These are phyloP conservation scores for Metacarcinus magister DNA, from an alignment of 2,888 invertebrate species.

Conservation along the genomic window DNA sequence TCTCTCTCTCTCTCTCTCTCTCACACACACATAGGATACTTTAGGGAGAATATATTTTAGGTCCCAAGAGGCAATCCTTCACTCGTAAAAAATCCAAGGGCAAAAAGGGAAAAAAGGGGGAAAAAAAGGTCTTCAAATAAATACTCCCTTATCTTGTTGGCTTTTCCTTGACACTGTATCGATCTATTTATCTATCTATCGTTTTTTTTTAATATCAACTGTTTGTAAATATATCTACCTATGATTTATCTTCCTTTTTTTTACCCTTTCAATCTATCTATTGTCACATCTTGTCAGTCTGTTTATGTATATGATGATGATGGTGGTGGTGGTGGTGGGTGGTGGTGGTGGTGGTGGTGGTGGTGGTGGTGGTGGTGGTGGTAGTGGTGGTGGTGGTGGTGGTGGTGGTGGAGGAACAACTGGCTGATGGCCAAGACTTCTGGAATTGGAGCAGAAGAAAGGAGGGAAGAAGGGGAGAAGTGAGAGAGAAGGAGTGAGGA, in stretches of 20 bases:
- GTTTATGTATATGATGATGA: background rate
- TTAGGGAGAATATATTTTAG: background rate
- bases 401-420: constrained; percentile 18
- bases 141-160: background rate
- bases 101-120: background rate
- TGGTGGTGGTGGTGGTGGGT: background rate
- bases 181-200: background rate
- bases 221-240: too few species aligned
- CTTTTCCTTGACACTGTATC: background rate
- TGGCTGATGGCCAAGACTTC: background rate
- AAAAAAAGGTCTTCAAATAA: background rate
- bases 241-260: too few species aligned
- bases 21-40: background rate
- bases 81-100: background rate
- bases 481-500: background rate
- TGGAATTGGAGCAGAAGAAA: constrained; percentile 40
- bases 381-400: constrained; percentile 26
- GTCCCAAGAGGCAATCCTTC: background rate
- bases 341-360: background rate
- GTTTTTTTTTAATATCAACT: too few species aligned
- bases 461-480: background rate
- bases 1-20: background rate
- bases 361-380: background rate
- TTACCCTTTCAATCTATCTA: too few species aligned
- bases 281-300: too few species aligned